Base-by-base conservation (phyloP, 2,113 vertebrate species). In the Tenebrosternarchus preto region DNA sequence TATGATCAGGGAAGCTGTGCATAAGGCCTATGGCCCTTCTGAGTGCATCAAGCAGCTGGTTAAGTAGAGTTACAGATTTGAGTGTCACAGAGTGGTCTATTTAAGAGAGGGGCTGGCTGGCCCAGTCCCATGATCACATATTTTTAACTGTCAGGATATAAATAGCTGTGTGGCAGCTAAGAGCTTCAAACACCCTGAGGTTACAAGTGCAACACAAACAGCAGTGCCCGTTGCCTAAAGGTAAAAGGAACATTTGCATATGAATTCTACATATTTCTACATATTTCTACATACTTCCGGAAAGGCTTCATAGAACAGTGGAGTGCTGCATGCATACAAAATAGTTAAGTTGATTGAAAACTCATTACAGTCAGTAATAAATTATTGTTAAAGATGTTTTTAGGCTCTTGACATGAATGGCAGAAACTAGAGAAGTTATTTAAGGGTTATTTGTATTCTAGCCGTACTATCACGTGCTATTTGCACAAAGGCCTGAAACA, bases 111-210 rank as follows among this genome's bases (percentile, higher is more conserved):
- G 85, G 78, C 67, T 83, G 86, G 88, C 85, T 91, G 90, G 86
- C 85, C 85, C 87, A 87, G 88, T 92, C 94, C 92, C 87, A 89
- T 96, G 94, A 94, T 91, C 77, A 69, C 84, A 84, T 95, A 95
- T 95, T 94, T 95, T 93, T 95, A 95, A 93, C 84, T 86, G 89
- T 92, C 87, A 92, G 90, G 90, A 91, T 94, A 93, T 93, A 92
- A 93, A 87, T 92, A 91, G 88, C 50, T 6, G 36, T 73, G 55
- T 46, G 78, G 66, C 76, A 86, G 90, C 88, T 86, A 88, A 88
- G 88, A 90, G 63, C 55, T 71, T 85, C 36, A 82, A 87, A 87
- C 64, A 46, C 80, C 31, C 24, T 33, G 74, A 57, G 57, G 79
- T 75, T 84, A 81, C 79, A 67, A 72, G 80, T 68, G 64, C 83